A percentile compares a stretch with the other conserved stretches of the same genome.
phyloP scores from a whole-genome alignment of 53 echinoderm and acorn worm species.

The Luidia sarsii region DNA sequence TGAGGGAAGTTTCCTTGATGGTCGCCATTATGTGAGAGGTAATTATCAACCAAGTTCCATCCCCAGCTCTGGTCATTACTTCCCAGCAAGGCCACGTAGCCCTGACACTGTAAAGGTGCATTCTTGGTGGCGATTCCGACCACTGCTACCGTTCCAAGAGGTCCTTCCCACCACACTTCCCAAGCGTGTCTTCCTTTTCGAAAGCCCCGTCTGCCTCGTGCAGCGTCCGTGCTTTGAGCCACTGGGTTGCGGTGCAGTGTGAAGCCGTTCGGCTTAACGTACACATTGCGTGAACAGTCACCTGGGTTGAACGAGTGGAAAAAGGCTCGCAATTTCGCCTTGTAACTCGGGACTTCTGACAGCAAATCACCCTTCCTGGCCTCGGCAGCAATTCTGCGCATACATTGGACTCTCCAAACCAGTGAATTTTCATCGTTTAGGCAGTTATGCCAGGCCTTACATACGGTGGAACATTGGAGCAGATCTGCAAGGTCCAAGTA shows the following conservation, averaged over 20 bases:
- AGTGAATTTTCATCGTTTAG: slow-evolving; percentile 94
- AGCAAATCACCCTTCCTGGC: slow-evolving; percentile 86
- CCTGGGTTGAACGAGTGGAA: slow-evolving; percentile 94
- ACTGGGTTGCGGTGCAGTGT: slow-evolving; percentile 97
- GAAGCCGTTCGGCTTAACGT: slow-evolving; percentile 92
- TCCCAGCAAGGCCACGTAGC: slow-evolving; percentile 89
- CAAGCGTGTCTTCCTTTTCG: slow-evolving; percentile 90
- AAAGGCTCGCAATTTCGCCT: slow-evolving; percentile 85
- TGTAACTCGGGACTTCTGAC: slow-evolving; percentile 91
- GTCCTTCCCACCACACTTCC: slow-evolving; percentile 99
- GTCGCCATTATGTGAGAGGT: slow-evolving; percentile 93
- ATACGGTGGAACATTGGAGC: slow-evolving; percentile 83
- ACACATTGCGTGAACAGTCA: slow-evolving; percentile 95
- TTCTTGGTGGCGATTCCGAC: slow-evolving; percentile 92
- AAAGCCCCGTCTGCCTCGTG: slow-evolving; percentile 88
- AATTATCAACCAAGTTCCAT: slow-evolving; percentile 99
- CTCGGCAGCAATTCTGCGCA: slow-evolving; percentile 82
- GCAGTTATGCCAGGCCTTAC: slow-evolving; percentile 91
- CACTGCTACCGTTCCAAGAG: slow-evolving; percentile 96
- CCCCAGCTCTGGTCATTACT: slow-evolving; percentile 99
- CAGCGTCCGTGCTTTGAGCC: slow-evolving; percentile 97
- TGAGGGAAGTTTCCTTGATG: slow-evolving; percentile 98
- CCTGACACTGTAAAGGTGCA: slow-evolving; percentile 96
- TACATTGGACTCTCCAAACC: slow-evolving; percentile 93
- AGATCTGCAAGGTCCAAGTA: slow-evolving; percentile 91